Evolutionary conservation across 2,888 invertebrate genomes (phyloP).

Genomic region (Cybosia mesomella): DNA sequence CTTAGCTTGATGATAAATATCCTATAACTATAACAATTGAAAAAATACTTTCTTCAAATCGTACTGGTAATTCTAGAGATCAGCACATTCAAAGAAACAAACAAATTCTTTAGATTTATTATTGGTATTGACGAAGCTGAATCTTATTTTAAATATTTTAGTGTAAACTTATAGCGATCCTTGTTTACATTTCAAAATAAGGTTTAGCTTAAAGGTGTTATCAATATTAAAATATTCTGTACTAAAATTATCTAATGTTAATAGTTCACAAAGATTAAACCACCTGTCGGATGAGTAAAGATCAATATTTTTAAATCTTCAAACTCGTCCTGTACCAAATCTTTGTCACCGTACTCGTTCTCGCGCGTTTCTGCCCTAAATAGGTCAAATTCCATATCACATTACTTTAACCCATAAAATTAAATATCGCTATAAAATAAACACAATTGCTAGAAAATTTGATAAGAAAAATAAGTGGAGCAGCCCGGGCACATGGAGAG

Average conservation of each 20-base stretch:
- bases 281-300: conserved; percentile 43
- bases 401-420: conserved; percentile 61
- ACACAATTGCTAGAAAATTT: conserved; percentile 46
- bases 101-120: background rate
- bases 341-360: conserved; percentile 59
- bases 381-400: conserved; percentile 65
- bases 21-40: background rate
- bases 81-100: background rate
- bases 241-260: background rate
- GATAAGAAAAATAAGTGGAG: conserved; percentile 62
- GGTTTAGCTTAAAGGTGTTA: background rate
- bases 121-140: background rate
- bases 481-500: conserved; percentile 72
- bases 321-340: conserved; percentile 48
- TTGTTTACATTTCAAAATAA: background rate
- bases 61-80: background rate
- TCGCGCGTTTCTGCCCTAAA: conserved; percentile 51
- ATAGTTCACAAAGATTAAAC: conserved; percentile 27
- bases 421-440: conserved; percentile 56
- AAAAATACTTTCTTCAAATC: too few species aligned
- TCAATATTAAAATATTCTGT: background rate
- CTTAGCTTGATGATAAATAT: background rate
- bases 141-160: background rate
- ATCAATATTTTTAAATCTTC: conserved; percentile 49
- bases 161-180: background rate